Conservation (phyloP, 1,140 invertebrate genomes). For the Tigriopus japonicus region DNA sequence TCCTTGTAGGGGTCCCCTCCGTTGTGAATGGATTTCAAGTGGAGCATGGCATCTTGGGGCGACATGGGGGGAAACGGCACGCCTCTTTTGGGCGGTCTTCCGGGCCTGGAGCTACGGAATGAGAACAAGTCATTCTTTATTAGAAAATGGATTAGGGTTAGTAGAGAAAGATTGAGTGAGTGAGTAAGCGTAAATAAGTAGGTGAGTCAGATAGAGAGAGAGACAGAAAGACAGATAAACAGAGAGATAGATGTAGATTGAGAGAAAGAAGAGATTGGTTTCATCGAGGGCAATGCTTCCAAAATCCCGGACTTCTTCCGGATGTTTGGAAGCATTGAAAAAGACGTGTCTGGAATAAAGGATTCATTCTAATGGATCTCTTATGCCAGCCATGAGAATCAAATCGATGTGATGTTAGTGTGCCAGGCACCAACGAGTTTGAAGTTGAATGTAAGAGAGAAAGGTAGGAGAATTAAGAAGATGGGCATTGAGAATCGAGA, state of each 20-base stretch:
- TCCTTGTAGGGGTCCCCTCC: not conserved
- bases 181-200: not conserved
- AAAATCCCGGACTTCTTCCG: too few species aligned
- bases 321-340: too few species aligned
- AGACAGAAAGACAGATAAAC: not conserved
- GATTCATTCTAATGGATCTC: too few species aligned
- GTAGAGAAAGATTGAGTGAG: not conserved
- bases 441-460: too few species aligned
- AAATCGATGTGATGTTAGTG: too few species aligned
- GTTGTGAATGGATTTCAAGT: not conserved
- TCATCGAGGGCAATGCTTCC: too few species aligned
- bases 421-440: too few species aligned
- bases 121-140: constrained; percentile 5
- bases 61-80: constrained; percentile 11
- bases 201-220: not conserved
- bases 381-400: too few species aligned
- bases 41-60: constrained; percentile 12
- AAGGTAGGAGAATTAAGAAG: too few species aligned
- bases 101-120: constrained; percentile 5
- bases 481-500: too few species aligned
- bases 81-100: constrained; percentile 6
- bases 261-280: not conserved
- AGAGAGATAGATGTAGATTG: not conserved
- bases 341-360: too few species aligned
- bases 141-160: not conserved